Evolutionary conservation across 2,113 vertebrate genomes (phyloP), one percentile per base, ranked within the genome.

Genomic region (Toxotes chatareus): DNA sequence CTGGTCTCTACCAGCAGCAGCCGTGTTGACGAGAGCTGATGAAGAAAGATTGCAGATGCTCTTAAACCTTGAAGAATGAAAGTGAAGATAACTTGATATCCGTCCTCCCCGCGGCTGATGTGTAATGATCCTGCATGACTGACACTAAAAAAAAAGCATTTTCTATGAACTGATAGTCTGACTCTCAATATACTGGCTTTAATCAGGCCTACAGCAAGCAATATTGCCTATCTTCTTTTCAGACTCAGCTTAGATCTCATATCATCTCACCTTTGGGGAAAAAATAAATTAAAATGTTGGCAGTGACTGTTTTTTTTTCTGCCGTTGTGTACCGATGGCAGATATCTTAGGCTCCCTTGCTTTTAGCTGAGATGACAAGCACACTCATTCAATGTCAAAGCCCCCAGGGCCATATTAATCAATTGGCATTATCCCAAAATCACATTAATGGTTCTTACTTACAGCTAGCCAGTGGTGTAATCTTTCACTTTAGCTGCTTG

Each of bases 371-470:
- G 51, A 86, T 85, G 79, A 88, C 82, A 90, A 82, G 78, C 73
- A 40, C 79, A 85, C 73, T 90, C 82, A 69, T 77, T 91, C 89
- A 91, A 78, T 77, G 91, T 91, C 84, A 82, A 44, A 89, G 85
- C 75, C 85, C 76, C 40, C 51, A 66, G 66, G 69, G 78, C 47
- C 44, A 19, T 79, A 82, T 91, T 89, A 85, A 90, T 92, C 88
- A 89, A 89, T 86, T 65, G 73, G 31, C 77, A 89, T 93, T 91
- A 93, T 86, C 83, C 75, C 82, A 7, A 89, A 90, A 89, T 91
- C 87, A 81, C 88, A 89, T 88, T 87, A 93, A 92, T 88, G 87
- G 69, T 62, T 80, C 79, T 79, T 82, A 79, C 84, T 76, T 79
- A 72, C 86, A 84, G 85, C 66, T 79, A 47, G 78, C 73, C 85